Evolutionary conservation across 2,113 vertebrate genomes (phyloP).

Genomic region (Turdus rufiventris): DNA sequence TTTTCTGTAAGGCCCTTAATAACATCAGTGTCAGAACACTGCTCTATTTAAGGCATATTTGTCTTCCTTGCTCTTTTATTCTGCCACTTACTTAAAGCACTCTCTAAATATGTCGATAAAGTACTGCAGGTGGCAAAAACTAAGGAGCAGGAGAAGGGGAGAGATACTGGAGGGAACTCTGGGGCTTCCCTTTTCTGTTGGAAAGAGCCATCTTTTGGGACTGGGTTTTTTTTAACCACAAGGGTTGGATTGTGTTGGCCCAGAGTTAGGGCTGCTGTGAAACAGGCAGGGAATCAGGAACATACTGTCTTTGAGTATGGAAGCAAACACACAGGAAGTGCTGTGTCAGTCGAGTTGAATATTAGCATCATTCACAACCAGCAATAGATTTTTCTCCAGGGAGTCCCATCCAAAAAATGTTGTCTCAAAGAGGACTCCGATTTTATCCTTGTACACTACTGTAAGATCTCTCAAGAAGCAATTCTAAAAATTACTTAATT

Average conservation of each 20-base stretch:
- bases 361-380: neutral
- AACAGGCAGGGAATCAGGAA: neutral
- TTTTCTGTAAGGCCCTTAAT: neutral
- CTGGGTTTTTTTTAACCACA: neutral
- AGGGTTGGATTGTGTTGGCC: neutral
- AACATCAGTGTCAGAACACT: neutral
- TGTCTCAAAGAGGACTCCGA: neutral
- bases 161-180: neutral
- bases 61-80: neutral
- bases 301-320: accelerated
- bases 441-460: neutral
- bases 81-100: neutral
- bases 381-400: neutral
- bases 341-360: neutral
- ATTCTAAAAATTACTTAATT: neutral
- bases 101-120: accelerated
- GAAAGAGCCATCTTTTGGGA: neutral
- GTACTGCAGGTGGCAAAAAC: neutral
- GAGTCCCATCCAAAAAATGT: neutral
- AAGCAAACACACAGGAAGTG: neutral
- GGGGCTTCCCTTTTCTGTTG: neutral
- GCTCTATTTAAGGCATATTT: neutral
- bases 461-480: neutral
- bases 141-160: neutral
- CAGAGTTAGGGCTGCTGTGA: neutral